Percentiles rank a stretch among this genome's conserved stretches.
Conservation (phyloP, 92 coral and sea anemone species). For the Pocillopora meandrina region DNA sequence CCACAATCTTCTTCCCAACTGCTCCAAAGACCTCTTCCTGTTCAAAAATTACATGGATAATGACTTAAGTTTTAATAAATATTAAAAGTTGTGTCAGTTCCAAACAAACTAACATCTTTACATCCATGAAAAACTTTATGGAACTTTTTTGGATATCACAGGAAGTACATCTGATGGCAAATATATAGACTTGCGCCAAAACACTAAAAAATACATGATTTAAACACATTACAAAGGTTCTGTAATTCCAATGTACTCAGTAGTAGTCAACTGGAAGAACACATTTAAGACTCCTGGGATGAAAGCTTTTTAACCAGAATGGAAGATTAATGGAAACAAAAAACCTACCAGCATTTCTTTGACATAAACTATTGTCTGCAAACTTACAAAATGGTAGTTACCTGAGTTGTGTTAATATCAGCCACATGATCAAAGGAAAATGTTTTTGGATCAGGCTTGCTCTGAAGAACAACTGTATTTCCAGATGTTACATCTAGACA, state of each 20-base stretch:
- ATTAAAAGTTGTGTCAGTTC: neutral
- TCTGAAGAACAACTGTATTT: constrained; percentile 78
- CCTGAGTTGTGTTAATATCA: constrained; percentile 96
- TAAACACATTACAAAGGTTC: too few relatives aligned
- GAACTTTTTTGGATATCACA: too few relatives aligned
- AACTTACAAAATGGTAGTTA: constrained; percentile 7
- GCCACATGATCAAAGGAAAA: constrained; percentile 98
- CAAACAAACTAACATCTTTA: too few relatives aligned
- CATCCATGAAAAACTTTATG: too few relatives aligned
- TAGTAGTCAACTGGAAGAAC: too few relatives aligned
- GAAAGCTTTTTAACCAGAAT: neutral
- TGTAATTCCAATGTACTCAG: too few relatives aligned
- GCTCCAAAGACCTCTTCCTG: constrained; percentile 99
- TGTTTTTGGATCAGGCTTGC: constrained; percentile 95
- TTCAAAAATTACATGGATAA: neutral
- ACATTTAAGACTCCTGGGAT: too few relatives aligned
- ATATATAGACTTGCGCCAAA: too few relatives aligned
- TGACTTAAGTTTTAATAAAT: neutral
- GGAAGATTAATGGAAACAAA: too few relatives aligned
- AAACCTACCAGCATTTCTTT: neutral
- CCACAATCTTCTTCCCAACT: constrained; percentile 96
- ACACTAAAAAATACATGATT: too few relatives aligned
- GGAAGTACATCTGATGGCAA: too few relatives aligned
- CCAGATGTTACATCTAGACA: constrained; percentile 96
- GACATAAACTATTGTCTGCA: neutral